A percentile compares a stretch with the other conserved stretches of the same genome.
Conservation (phyloP, 2,797 vertebrate genomes). For the Eutrigla gurnardus region DNA sequence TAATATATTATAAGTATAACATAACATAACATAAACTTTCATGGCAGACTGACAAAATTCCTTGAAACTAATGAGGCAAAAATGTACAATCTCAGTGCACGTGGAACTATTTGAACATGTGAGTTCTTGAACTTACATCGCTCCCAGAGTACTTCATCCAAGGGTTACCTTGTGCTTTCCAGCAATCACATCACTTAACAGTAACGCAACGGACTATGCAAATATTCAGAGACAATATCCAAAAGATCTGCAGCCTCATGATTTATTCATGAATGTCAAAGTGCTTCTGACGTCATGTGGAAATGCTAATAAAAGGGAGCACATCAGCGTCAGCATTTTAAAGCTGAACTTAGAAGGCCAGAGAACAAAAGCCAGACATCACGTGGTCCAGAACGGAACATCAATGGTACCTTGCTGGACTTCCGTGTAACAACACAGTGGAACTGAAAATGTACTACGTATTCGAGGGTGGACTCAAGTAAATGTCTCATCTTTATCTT, state of each 20-base stretch:
- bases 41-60: neutral
- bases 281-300: conserved; percentile 7
- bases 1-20: too few relatives aligned
- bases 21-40: neutral
- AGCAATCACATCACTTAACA: conserved; percentile 7
- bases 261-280: conserved; percentile 64
- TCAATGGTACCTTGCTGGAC: too few relatives aligned
- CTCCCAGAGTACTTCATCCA: conserved; percentile 2
- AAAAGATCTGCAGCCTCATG: conserved; percentile 43
- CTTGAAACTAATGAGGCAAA: conserved; percentile 4
- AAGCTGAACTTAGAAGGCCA: conserved; percentile 47
- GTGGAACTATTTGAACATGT: neutral
- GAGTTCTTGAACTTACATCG: neutral
- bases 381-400: neutral
- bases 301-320: conserved; percentile 34
- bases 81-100: neutral
- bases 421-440: too few relatives aligned
- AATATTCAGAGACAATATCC: conserved; percentile 6
- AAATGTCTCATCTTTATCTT: neutral
- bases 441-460: too few relatives aligned
- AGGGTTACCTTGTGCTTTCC: conserved; percentile 29
- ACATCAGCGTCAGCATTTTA: neutral
- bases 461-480: too few relatives aligned
- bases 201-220: neutral
- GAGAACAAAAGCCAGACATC: conserved; percentile 1